phyloP scores from a whole-genome alignment of 2,888 invertebrate genomes.

The Hirtodrosophila alboralis region DNA sequence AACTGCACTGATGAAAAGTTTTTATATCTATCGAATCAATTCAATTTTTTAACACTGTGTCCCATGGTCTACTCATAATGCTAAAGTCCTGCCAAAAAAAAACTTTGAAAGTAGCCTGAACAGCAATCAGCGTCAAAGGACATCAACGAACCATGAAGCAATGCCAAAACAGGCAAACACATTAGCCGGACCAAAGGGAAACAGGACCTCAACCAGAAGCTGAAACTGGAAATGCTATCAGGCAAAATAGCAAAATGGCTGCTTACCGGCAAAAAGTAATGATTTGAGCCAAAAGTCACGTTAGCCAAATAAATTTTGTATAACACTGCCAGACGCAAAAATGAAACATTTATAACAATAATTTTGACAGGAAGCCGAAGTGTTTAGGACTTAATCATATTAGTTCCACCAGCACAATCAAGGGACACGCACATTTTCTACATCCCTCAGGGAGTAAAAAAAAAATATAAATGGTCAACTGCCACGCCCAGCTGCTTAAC shows the following conservation, averaged over 20 bases:
- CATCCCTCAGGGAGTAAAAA: background rate
- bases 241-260: constrained; percentile 8
- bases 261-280: too few species aligned
- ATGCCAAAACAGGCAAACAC: constrained; percentile 39
- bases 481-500: constrained; percentile 17
- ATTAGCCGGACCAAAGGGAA: constrained; percentile 50
- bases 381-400: constrained; percentile 5
- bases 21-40: too few species aligned
- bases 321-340: constrained; percentile 9
- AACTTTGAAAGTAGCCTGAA: constrained; percentile 42
- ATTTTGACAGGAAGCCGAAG: constrained; percentile 30
- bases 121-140: constrained; percentile 24
- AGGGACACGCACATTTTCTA: background rate
- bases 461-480: constrained; percentile 12
- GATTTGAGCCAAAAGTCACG: constrained; percentile 53
- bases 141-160: constrained; percentile 57
- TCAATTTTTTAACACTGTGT: too few species aligned
- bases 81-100: constrained; percentile 2
- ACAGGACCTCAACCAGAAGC: background rate
- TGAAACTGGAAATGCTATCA: constrained; percentile 1
- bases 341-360: constrained; percentile 47
- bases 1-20: too few species aligned
- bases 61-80: constrained; percentile 3
- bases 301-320: constrained; percentile 52
- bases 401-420: background rate